Evolutionary conservation across 2,113 vertebrate species (phyloP).

Genomic region (Neotoma lepida): DNA sequence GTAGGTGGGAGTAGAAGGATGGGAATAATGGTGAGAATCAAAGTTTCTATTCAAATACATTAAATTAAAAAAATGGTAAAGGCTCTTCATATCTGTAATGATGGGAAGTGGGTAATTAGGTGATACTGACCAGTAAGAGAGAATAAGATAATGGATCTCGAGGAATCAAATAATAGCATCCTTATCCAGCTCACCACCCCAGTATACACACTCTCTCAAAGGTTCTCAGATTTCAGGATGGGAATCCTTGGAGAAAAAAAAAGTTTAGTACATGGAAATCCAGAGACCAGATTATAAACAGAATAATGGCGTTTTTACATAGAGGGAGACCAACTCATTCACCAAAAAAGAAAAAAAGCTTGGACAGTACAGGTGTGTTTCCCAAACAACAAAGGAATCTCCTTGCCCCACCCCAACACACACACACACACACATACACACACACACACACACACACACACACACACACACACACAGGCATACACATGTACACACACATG

Average conservation of each 20-base stretch:
- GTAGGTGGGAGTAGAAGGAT: no score
- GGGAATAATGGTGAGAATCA: neutral
- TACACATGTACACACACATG: neutral
- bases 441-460: neutral
- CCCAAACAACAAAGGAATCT: neutral
- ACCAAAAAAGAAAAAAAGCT: neutral
- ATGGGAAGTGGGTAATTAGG: neutral
- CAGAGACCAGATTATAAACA: neutral
- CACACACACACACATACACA: neutral
- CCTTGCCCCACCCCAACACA: neutral
- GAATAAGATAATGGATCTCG: neutral
- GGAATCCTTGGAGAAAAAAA: neutral
- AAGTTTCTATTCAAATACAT: constrained; percentile 33
- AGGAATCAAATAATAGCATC: neutral
- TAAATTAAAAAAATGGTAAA: neutral
- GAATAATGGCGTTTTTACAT: neutral
- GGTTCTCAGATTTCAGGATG: neutral
- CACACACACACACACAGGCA: no score
- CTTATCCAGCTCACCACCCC: neutral
- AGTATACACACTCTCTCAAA: neutral
- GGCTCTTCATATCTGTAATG: neutral
- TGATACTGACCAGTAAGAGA: neutral
- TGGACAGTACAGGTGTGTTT: neutral
- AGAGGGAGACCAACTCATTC: neutral
- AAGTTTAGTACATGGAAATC: neutral